Base-by-base conservation (phyloP, 2,113 vertebrate species). In the Alosa alosa region DNA sequence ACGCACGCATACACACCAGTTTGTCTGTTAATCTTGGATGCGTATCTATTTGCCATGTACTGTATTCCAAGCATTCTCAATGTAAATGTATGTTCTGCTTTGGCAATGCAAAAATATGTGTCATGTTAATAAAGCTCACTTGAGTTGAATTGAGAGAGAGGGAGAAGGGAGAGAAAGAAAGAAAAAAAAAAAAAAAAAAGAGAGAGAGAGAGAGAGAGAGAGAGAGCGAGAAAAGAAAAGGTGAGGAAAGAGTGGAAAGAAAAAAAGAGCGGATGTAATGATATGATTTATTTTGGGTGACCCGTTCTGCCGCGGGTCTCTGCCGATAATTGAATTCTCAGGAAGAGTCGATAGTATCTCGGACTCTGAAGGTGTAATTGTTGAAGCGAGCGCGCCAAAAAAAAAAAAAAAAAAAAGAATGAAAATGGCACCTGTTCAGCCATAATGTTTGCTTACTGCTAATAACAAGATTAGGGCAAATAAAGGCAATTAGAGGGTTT, bases 391-490 rank as follows among this genome's bases (percentile, higher is more conserved):
- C 20, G 57, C 6, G 57, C 18, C 4, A n/a, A n/a, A n/a, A n/a
- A n/a, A 25, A 31, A 31, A 31, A 25, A 31, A 8, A 6, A n/a
- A 60, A n/a, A 60, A 6, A 60, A 5, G 18, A 60, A 60, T 7
- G 5, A 60, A 60, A 68, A 68, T 31, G 64, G 64, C n/a, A 9
- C 64, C 64, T 68, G 64, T n/a, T 68, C 64, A 6, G n/a, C 64
- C 64, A 68, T 68, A 68, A 68, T 31, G 64, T 68, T 68, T 68
- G 64, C 64, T 68, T 68, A 68, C n/a, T 68, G 64, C 64, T 68
- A 68, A 68, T 68, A 68, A 68, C 64, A 68, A 68, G 64, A 68
- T 68, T 68, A 68, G n/a, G 8, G n/a, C 7, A 68, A 68, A 68
- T 68, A 68, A 68, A 68, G 45, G 82, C 46, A 39, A 36, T 52